Evolutionary conservation across 2,888 invertebrate genomes (phyloP), one percentile per base, ranked within the genome.

Genomic region (Pheosia tremula): DNA sequence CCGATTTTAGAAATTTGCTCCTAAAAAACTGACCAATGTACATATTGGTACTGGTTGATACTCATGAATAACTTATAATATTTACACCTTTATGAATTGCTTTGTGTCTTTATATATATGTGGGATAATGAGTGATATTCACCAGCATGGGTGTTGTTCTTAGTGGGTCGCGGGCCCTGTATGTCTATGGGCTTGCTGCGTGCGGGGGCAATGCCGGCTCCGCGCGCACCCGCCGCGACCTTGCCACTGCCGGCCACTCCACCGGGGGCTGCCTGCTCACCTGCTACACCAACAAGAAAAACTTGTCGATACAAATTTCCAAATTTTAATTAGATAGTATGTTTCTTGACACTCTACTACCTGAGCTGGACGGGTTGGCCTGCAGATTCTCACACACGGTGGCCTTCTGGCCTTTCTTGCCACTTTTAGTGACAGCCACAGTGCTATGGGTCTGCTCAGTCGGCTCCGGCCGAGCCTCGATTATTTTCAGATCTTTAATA

Each of bases 401-500:
- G 11, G 92, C 86, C 24, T 88, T 83, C 52, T 85, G 82, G 0
- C 71, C 76, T 68, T 89, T 90, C 74, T 90, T 91, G 57, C 75
- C 76, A 50, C 65, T 74, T 67, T 90, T 91, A 8, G 83, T 75
- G 7, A 91, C 87, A 1, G 90, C 84, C 13, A 91, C 89, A 0
- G 91, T 91, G 72, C 92, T 93, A 77, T 90, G 91, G 0, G 86
- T 83, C 71, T 86, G 88, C 67, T 85, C 85, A 0, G 77, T 62
- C 0, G 82, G 80, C 61, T 84, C 90, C 53, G 95, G 90, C 58
- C 94, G 94, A 7, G 95, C 94, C 63, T 96, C 96, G 68, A 98
- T 96, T 72, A 98, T 95, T 84, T 96, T 95, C 75, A 98, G 92
- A 70, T 97, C 95, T 68, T 95, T 90, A 63, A 98, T 97, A 78